These are phyloP conservation scores for Patella ulyssiponensis DNA, from an alignment of 2,888 invertebrate species.

Conservation along the genomic window DNA sequence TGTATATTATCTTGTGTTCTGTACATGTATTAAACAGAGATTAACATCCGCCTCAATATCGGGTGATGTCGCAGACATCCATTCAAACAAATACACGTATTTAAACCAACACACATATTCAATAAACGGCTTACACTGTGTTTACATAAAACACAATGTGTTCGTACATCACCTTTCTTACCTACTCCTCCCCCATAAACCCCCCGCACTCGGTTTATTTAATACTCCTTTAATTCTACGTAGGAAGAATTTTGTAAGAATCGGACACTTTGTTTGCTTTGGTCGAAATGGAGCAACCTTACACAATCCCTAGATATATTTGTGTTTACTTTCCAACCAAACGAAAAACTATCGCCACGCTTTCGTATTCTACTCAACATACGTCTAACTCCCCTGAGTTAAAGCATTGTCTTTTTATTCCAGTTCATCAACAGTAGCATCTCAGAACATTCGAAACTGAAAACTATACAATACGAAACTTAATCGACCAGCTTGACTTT, in stretches of 20 bases:
- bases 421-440: too few species aligned
- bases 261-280: background rate
- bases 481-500: too few species aligned
- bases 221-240: background rate
- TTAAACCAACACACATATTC: background rate
- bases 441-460: too few species aligned
- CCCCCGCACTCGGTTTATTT: background rate
- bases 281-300: constrained; percentile 9
- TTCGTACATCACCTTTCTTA: background rate
- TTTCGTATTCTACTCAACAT: too few species aligned
- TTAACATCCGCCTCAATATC: too few species aligned
- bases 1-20: too few species aligned
- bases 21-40: too few species aligned
- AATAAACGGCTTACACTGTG: background rate
- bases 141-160: background rate
- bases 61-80: too few species aligned
- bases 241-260: background rate
- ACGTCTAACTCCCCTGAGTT: too few species aligned
- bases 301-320: background rate
- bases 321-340: background rate
- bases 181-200: background rate
- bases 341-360: too few species aligned
- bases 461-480: too few species aligned
- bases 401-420: too few species aligned
- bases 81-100: background rate